These are phyloP conservation scores for Trichosurus vulpecula DNA, from an alignment of 2,797 vertebrate species.

Conservation along the genomic window DNA sequence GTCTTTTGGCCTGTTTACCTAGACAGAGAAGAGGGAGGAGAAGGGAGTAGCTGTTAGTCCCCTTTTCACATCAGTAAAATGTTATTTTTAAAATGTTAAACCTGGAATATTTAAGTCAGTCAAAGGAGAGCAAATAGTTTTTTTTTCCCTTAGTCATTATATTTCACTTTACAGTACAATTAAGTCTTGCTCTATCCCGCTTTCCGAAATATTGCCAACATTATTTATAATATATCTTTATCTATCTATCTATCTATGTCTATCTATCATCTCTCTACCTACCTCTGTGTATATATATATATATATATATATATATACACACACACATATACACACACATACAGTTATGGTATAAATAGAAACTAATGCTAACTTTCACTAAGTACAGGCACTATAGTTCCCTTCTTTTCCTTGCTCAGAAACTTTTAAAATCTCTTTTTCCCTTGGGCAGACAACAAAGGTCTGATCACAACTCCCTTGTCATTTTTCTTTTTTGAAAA, in stretches of 20 bases:
- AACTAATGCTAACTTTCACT: slow-evolving; percentile 12
- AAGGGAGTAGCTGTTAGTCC: background rate
- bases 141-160: background rate
- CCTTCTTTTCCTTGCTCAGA: slow-evolving; percentile 12
- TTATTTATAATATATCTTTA: slow-evolving; percentile 46
- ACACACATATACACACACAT: background rate
- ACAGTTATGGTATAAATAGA: background rate
- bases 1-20: background rate
- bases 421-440: slow-evolving; percentile 52
- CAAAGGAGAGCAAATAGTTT: background rate
- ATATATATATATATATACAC: too few species aligned
- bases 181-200: slow-evolving; percentile 54
- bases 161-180: slow-evolving; percentile 47
- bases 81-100: background rate
- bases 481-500: slow-evolving; percentile 59
- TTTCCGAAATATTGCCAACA: slow-evolving; percentile 49
- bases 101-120: slow-evolving; percentile 40
- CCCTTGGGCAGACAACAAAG: slow-evolving; percentile 46
- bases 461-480: slow-evolving; percentile 31
- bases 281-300: too few species aligned
- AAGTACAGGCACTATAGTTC: slow-evolving; percentile 38
- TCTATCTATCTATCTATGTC: too few species aligned
- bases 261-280: too few species aligned
- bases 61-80: background rate
- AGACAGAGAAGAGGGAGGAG: background rate